phyloP scores from a whole-genome alignment of 2,113 vertebrate genomes.

The Mustela nigripes region DNA sequence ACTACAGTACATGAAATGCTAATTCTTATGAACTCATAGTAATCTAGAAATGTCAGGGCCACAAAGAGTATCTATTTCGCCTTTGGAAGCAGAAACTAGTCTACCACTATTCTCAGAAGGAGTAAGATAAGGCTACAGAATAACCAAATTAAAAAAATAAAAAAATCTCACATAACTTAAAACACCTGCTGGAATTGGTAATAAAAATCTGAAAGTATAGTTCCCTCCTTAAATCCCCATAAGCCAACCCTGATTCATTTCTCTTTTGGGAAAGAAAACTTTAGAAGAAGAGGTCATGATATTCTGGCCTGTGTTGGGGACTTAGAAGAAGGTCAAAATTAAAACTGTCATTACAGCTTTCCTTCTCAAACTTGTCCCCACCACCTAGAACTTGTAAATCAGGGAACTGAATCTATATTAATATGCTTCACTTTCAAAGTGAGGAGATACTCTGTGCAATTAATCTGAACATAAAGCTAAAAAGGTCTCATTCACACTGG shows the following conservation, averaged over 20 bases:
- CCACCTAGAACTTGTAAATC: background rate
- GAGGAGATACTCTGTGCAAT: background rate
- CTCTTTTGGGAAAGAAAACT: background rate
- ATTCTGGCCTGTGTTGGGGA: background rate
- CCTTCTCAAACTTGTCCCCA: background rate
- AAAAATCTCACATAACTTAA: slow-evolving; percentile 36
- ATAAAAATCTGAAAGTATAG: slow-evolving; percentile 50
- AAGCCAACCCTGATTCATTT: slow-evolving; percentile 12
- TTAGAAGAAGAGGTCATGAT: background rate
- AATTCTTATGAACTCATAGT: background rate
- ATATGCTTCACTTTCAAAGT: background rate
- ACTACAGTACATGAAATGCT: slow-evolving; percentile 22
- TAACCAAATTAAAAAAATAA: slow-evolving; percentile 18
- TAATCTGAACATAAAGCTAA: background rate
- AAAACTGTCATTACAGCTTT: background rate
- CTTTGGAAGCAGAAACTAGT: background rate
- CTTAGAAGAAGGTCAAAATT: background rate
- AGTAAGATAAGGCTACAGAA: background rate
- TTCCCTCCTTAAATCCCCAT: background rate
- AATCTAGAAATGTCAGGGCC: background rate
- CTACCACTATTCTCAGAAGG: slow-evolving; percentile 1
- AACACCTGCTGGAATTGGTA: background rate
- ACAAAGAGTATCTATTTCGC: background rate
- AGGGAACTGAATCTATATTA: background rate
- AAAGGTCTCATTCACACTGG: background rate